Conservation (phyloP, 2,888 invertebrate species). For the Chirona hameri region DNA sequence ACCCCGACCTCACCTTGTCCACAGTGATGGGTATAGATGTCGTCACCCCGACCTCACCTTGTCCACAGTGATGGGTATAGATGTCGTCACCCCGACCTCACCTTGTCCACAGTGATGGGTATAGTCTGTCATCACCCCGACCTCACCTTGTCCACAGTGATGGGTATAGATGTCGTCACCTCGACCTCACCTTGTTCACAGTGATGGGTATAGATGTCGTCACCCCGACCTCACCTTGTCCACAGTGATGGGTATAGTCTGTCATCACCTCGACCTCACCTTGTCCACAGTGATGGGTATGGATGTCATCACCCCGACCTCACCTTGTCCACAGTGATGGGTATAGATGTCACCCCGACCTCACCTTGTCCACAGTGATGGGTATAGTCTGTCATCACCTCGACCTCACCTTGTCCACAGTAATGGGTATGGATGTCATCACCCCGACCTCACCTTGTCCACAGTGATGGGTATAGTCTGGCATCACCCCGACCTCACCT, state of each 20-base stretch:
- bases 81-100: neutral
- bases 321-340: neutral
- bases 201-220: neutral
- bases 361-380: neutral
- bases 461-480: slow-evolving; percentile 3
- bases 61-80: neutral
- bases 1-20: neutral
- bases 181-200: neutral
- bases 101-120: neutral
- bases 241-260: neutral
- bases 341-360: neutral
- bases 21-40: slow-evolving; percentile 3
- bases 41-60: neutral
- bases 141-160: neutral
- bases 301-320: neutral
- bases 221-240: neutral
- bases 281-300: neutral
- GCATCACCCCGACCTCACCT: neutral
- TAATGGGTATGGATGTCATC: neutral
- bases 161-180: neutral
- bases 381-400: neutral
- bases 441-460: neutral
- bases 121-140: neutral
- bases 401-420: neutral
- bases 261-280: neutral